These are phyloP conservation scores for Ennomos quercinarius DNA, from an alignment of 2,888 invertebrate genomes.

Conservation along the genomic window DNA sequence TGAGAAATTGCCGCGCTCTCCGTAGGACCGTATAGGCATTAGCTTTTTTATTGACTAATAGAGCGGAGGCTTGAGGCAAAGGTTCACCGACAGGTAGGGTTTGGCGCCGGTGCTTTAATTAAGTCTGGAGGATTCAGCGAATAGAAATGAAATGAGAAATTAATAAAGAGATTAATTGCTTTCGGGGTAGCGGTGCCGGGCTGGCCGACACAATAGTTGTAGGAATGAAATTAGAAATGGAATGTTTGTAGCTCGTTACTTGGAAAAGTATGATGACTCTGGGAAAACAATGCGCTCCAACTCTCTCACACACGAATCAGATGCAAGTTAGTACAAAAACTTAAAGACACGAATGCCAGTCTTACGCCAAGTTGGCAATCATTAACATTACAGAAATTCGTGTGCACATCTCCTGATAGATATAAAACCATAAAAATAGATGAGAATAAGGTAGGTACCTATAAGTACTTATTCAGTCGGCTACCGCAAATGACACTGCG, in stretches of 20 bases:
- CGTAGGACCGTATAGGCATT: constrained; percentile 73
- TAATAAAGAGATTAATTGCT: constrained; percentile 57
- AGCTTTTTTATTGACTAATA: constrained; percentile 83
- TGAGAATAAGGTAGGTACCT: too few species aligned
- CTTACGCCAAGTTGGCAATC: too few species aligned
- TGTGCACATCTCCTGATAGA: too few species aligned
- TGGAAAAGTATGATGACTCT: constrained; percentile 17
- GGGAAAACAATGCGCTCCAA: constrained; percentile 10
- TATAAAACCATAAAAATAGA: too few species aligned
- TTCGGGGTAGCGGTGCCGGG: constrained; percentile 34
- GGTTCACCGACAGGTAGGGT: constrained; percentile 78
- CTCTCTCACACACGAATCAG: too few species aligned
- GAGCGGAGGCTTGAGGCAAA: constrained; percentile 73
- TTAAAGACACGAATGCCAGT: too few species aligned
- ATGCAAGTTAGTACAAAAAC: too few species aligned
- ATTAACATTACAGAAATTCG: too few species aligned
- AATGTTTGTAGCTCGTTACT: constrained; percentile 34
- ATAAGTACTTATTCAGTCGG: too few species aligned
- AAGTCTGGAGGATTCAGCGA: constrained; percentile 70
- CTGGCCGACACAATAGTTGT: constrained; percentile 36
- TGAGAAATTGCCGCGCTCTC: constrained; percentile 80
- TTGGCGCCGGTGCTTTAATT: constrained; percentile 81
- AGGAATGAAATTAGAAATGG: constrained; percentile 37
- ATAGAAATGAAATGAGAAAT: constrained; percentile 61
- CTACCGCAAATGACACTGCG: too few species aligned